Evolutionary conservation across 1,140 invertebrate genomes (phyloP).

Genomic region (Drosophila dunni): DNA sequence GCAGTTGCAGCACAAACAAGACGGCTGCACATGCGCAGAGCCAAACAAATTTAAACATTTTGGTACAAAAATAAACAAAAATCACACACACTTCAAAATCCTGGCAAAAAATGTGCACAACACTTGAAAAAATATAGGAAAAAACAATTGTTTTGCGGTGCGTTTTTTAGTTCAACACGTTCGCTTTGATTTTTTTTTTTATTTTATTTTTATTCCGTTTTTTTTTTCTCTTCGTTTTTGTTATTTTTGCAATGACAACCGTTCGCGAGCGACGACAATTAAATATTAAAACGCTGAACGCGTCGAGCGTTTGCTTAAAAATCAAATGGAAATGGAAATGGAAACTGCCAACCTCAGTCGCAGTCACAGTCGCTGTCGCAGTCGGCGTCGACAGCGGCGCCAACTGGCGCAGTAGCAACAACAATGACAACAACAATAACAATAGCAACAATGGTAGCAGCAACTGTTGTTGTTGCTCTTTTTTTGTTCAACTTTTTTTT

Average conservation of each 20-base stretch:
- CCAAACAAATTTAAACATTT: slow-evolving; percentile 14
- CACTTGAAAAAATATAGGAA: slow-evolving; percentile 16
- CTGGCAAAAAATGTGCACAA: background rate
- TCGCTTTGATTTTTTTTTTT: background rate
- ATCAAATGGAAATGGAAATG: slow-evolving; percentile 83
- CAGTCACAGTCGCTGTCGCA: background rate
- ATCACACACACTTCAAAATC: background rate
- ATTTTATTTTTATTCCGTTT: background rate
- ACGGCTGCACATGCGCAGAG: background rate
- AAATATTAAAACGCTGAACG: slow-evolving; percentile 76
- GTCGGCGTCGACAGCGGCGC: slow-evolving; percentile 9
- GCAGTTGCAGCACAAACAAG: background rate
- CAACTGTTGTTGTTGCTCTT: slow-evolving; percentile 35
- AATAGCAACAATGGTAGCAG: slow-evolving; percentile 25
- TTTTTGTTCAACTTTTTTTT: slow-evolving; percentile 24
- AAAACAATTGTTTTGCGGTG: background rate
- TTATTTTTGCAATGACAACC: slow-evolving; percentile 53
- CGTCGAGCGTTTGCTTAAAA: slow-evolving; percentile 79
- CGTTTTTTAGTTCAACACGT: background rate
- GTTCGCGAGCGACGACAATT: slow-evolving; percentile 75
- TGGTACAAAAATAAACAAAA: slow-evolving; percentile 8
- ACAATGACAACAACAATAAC: slow-evolving; percentile 1
- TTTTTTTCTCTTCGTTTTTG: background rate
- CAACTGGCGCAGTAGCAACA: slow-evolving; percentile 29
- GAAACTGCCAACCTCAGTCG: slow-evolving; percentile 54